Evolutionary conservation across 2,113 vertebrate genomes (phyloP), one percentile per base, ranked within the genome.

Genomic region (Progne subis): DNA sequence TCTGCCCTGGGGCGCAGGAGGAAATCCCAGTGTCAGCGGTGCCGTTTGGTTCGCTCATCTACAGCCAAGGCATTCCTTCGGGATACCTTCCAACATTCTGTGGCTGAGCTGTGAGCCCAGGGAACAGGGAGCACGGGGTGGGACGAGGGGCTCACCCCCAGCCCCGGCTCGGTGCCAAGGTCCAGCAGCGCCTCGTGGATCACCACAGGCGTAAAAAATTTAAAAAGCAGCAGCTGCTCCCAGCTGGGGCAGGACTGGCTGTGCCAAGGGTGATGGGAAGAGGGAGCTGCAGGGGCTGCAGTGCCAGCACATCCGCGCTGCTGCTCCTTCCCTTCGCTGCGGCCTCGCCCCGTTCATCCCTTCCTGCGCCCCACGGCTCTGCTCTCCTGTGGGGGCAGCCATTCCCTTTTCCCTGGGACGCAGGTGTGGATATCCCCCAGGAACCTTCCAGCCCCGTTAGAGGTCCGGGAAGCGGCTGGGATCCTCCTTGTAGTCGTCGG

Each of bases 391-490:
- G 85, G 91, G 59, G 26, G 85, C 69, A 69, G 63, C 92, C 68
- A 9, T 6, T 65, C 43, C 82, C 81, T 82, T 7, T 7, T 44
- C 71, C 56, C 86, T 43, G 72, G 64, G 79, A 34, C 13, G 69
- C 91, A 59, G 60, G 65, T 20, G 46, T 23, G 37, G 83, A 6
- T 15, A 13, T 11, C 82, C 77, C 44, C 75, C 82, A 37, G 41
- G 53, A 50, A 29, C 32, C 57, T n/a, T 72, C 60, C 83, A n/a
- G 25, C n/a, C 52, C 65, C 75, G 81, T 97, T 98, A 99, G 97
- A 99, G 99, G 94, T 99, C 99, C 3, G 99, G 99, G 96, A 99
- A 99, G 74, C 99, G 99, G 96, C 98, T 99, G 8, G 99, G 99
- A 92, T 99, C 99, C 97, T 99, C 99, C 97, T 99, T 99, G 97